These are phyloP conservation scores for Dreissena polymorpha DNA, from an alignment of 1,140 invertebrate species.

Conservation along the genomic window DNA sequence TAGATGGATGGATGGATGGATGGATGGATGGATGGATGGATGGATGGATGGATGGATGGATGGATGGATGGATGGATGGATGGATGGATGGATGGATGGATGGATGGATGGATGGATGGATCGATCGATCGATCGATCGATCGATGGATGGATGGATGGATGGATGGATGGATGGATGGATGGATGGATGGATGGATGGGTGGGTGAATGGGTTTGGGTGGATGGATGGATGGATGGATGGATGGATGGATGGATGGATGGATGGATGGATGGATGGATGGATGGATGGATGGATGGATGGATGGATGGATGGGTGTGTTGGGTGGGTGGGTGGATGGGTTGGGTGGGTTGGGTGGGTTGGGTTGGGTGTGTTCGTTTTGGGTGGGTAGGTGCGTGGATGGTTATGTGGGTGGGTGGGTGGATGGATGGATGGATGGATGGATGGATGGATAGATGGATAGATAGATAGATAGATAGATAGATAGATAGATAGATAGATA, in stretches of 20 bases:
- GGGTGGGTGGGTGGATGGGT: too few relatives aligned
- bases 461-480: too few relatives aligned
- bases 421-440: too few relatives aligned
- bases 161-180: neutral
- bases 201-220: neutral
- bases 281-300: neutral
- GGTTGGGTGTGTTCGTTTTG: too few relatives aligned
- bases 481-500: too few relatives aligned
- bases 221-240: neutral
- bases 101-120: neutral
- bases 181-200: neutral
- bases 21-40: neutral
- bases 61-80: neutral
- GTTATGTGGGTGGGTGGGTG: too few relatives aligned
- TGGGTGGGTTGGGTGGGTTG: too few relatives aligned
- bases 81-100: neutral
- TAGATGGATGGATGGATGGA: neutral
- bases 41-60: neutral
- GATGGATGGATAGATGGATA: too few relatives aligned
- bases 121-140: neutral
- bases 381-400: too few relatives aligned
- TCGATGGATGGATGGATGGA: neutral
- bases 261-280: neutral
- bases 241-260: neutral
- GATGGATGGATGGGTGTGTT: neutral